phyloP scores from a whole-genome alignment of 2,888 invertebrate genomes.

The Actias luna region DNA sequence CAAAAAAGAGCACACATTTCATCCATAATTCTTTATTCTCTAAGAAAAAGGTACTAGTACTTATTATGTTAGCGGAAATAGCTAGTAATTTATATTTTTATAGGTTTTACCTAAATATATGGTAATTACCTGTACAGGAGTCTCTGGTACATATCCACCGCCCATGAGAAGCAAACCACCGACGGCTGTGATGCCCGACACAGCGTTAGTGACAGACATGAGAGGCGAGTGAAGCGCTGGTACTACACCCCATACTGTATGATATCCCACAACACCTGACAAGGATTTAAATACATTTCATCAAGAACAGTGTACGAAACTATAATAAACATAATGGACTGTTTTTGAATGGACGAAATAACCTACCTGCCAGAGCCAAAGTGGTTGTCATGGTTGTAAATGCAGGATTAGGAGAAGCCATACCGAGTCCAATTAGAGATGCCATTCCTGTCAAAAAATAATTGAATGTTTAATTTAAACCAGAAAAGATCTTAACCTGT shows the following conservation, averaged over 20 bases:
- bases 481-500: no score
- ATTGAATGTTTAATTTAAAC: not conserved
- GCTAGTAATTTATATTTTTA: no score
- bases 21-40: no score
- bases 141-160: conserved; percentile 88
- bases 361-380: conserved; percentile 87
- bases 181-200: conserved; percentile 95
- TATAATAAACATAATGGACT: not conserved
- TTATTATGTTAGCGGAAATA: no score
- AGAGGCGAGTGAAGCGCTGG: conserved; percentile 95
- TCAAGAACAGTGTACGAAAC: not conserved
- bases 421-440: conserved; percentile 85
- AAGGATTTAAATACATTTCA: conserved; percentile 5
- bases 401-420: conserved; percentile 90
- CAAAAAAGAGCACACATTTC: no score
- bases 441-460: conserved; percentile 82
- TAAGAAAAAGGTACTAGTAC: no score
- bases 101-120: no score
- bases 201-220: conserved; percentile 96
- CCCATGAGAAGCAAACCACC: conserved; percentile 94
- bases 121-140: conserved; percentile 86
- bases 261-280: conserved; percentile 89
- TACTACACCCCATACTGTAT: conserved; percentile 96
- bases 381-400: conserved; percentile 95
- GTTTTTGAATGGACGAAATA: not conserved